Evolutionary conservation across 37 sponge, comb jelly and placozoan species (phyloP), one percentile per base, ranked within the genome.

Genomic region (Geodia barretti): DNA sequence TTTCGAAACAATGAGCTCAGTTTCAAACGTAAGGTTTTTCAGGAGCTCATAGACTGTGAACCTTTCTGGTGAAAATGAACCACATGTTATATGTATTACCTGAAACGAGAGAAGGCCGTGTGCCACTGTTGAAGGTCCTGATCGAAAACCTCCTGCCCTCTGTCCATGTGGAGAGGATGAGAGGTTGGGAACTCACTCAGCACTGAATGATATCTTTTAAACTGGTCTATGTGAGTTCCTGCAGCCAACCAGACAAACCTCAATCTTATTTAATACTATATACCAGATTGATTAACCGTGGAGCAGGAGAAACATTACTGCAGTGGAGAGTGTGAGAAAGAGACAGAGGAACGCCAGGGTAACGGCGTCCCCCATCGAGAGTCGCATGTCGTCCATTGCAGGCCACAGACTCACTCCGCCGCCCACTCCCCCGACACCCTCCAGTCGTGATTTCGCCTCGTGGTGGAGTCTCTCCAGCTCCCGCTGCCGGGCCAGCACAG

Each of bases 391-490:
- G 41, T 77, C 72, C 85, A 84, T 84, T 1, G 72, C 72, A 11
- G 85, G 85, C 85, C 85, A 84, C 62, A 77, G 5, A 60, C 75
- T 84, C 25, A 84, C 43, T 17, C 85, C 85, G 3, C 85, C 85
- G 23, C 85, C 85, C 5, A 82, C 17, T 2, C 83, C 74, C 23
- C 70, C 33, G 35, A 68, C 47, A 23, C 40, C 60, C 0, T 47
- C 75, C 5, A 74, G 11, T 11, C 40, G 62, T n/a, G 83, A 83
- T 68, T 74, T 83, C 35, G 83, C 83, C 58, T 63, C 60, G 34
- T 83, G 75, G 68, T 83, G 83, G 68, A 28, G 38, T 35, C 36
- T 83, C 1, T 9, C 30, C 24, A 83, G 75, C 59, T 64, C 75
- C 33, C 68, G 33, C 37, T 83, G 83, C 30, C 28, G 35, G 28